A percentile compares a stretch with the other conserved stretches of the same genome.
Evolutionary conservation across 35 echinoderm and acorn worm species (phyloP).

Genomic region (Amphiura filiformis): DNA sequence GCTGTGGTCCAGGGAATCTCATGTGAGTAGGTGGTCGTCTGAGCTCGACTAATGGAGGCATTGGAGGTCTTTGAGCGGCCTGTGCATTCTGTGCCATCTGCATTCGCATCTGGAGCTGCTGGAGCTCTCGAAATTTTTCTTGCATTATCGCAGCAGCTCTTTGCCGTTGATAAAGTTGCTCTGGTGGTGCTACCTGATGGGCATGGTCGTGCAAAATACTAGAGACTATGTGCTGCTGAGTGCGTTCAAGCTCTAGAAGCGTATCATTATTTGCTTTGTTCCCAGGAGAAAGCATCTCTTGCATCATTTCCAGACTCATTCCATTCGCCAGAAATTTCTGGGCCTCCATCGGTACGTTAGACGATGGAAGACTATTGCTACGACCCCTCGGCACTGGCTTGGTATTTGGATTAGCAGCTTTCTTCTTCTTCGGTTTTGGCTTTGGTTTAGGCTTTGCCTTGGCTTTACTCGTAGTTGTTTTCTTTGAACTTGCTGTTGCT

Average conservation of each 20-base stretch:
- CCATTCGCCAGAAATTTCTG: background rate
- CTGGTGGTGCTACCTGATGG: background rate
- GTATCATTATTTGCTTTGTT: background rate
- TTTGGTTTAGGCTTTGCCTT: background rate
- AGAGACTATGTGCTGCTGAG: background rate
- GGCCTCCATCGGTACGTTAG: background rate
- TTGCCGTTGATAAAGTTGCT: background rate
- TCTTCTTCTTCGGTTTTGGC: background rate
- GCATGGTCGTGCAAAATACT: background rate
- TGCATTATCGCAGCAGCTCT: background rate
- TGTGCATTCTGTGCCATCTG: background rate
- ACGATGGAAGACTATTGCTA: background rate
- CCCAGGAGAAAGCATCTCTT: background rate
- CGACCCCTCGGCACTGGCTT: background rate
- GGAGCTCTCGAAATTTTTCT: background rate
- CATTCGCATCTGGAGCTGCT: background rate
- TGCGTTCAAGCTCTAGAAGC: background rate
- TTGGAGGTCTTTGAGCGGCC: background rate
- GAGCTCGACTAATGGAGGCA: background rate
- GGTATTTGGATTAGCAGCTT: background rate
- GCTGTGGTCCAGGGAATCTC: background rate
- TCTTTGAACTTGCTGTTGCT: background rate
- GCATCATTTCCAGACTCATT: background rate
- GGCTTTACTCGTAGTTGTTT: background rate
- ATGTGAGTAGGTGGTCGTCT: background rate